Conservation (phyloP, 1,140 invertebrate species). For the Piezodorus guildinii region DNA sequence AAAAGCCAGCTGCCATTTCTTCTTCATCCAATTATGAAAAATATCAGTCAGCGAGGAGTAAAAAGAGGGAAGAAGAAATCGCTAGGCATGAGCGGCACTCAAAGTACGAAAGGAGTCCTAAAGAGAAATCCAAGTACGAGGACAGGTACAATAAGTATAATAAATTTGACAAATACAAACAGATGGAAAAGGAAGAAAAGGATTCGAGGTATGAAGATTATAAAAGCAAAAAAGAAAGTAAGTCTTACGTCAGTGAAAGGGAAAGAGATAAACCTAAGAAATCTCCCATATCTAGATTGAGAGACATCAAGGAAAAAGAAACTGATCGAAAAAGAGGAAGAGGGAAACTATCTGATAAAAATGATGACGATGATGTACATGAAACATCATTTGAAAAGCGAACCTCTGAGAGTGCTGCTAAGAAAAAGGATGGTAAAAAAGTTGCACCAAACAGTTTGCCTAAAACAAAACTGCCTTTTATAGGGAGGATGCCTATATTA, state of each 20-base stretch:
- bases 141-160: not conserved
- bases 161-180: conserved; percentile 14
- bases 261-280: conserved; percentile 28
- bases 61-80: conserved; percentile 27
- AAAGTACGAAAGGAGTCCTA: conserved; percentile 29
- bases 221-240: not conserved
- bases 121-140: not conserved
- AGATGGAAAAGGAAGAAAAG: not conserved
- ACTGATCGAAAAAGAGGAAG: conserved; percentile 26
- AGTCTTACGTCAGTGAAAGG: conserved; percentile 29
- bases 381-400: conserved; percentile 34
- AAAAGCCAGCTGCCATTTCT: not conserved
- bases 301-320: not conserved
- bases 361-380: conserved; percentile 23
- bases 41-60: not conserved
- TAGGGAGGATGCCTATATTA: conserved; percentile 53
- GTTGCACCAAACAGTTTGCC: conserved; percentile 23
- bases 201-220: conserved; percentile 1
- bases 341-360: not conserved
- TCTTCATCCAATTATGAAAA: not conserved
- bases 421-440: conserved; percentile 25
- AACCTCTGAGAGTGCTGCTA: conserved; percentile 33
- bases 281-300: not conserved
- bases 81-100: conserved; percentile 30
- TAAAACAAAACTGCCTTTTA: conserved; percentile 51